Base-by-base conservation (phyloP, 2,797 vertebrate species). In the Rhinella marina region DNA sequence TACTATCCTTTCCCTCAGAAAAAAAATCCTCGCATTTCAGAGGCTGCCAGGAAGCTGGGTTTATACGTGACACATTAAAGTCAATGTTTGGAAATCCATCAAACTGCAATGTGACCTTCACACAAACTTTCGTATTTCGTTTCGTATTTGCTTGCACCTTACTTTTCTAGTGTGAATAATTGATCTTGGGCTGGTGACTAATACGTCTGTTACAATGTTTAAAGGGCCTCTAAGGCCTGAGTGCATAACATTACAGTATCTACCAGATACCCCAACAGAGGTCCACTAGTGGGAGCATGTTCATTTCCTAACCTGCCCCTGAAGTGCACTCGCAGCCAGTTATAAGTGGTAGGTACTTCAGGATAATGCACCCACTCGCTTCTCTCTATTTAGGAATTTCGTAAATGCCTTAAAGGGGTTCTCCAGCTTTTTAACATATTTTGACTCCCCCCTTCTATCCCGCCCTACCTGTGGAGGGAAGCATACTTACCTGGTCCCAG, bases 1-100 rank as follows among this genome's bases (percentile, higher is more conserved):
- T 91, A 95, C 89, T 96, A 97, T 78, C 97, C 96, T 1, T 98
- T 98, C 90, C 97, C 97, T 0, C 95, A 93, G 80, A 96, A 92
- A 90, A 98, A 96, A 90, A 90, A 88, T 10, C 96, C 93, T 0
- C 95, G 93, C 90, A 96, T 97, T 90, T 97, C 97, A 9, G 96
- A 97, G 91, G 94, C 96, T 0, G 97, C 97, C 82, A 92, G 92
- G 80, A 95, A 89, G 85, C 95, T 98, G 72, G 97, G 97, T 2
- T 92, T 98, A 75, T 98, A 97, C 14, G 95, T 95, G 13, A 95
- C 96, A 56, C 91, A 92, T 48, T 96, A 90, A 95, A 86, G 41
- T 41, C 64, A 85, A 85, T 85, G 72, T 84, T 85, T 72, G 75
- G 41, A 84, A 70, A 50, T 82, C 54, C 29, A 9, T 41, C 14